phyloP scores from a whole-genome alignment of 2,888 invertebrate genomes.

The Entomobrya proxima region DNA sequence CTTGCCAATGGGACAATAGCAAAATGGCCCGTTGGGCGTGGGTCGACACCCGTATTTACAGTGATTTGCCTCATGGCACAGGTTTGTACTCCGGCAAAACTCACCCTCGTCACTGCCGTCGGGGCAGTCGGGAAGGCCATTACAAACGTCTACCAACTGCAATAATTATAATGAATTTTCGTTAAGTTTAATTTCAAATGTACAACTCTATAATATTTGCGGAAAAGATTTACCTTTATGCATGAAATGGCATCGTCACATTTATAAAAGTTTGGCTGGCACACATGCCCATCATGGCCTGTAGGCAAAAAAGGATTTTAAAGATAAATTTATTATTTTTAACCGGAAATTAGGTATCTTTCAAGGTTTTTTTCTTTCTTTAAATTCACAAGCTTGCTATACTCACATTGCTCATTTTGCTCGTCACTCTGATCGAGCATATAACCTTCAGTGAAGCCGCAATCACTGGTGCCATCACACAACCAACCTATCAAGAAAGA shows the following conservation, averaged over 20 bases:
- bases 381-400: no score
- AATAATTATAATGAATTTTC: not conserved
- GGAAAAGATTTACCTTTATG: conserved; percentile 76
- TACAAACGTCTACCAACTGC: conserved; percentile 61
- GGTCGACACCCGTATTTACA: conserved; percentile 85
- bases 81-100: conserved; percentile 77
- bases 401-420: conserved; percentile 82
- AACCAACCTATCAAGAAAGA: conserved; percentile 80
- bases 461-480: conserved; percentile 88
- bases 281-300: conserved; percentile 82
- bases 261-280: conserved; percentile 83
- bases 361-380: conserved; percentile 41
- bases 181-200: no score
- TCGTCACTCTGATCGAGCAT: conserved; percentile 84
- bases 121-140: conserved; percentile 59
- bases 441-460: conserved; percentile 81
- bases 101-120: conserved; percentile 69
- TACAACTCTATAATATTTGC: no score
- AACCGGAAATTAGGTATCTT: no score
- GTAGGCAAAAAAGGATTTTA: no score
- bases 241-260: conserved; percentile 83
- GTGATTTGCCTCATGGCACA: conserved; percentile 79
- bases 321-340: no score
- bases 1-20: conserved; percentile 84
- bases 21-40: conserved; percentile 84